A percentile compares a stretch with the other conserved stretches of the same genome.
Evolutionary conservation across 2,888 invertebrate genomes (phyloP).

Genomic region (Spicauda simplicius): DNA sequence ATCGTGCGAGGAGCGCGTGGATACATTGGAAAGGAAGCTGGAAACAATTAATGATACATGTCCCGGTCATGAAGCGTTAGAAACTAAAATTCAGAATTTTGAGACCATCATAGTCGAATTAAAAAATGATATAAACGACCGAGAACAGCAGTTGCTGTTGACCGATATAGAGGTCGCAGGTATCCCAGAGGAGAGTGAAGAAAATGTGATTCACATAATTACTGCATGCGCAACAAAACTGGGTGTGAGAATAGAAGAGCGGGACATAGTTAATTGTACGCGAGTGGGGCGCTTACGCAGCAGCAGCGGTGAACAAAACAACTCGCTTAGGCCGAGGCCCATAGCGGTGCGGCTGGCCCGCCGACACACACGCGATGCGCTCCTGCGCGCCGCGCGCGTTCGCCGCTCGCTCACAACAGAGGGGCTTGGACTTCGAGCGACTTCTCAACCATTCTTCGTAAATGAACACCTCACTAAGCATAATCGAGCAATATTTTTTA

Average conservation of each 20-base stretch:
- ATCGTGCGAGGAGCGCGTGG: background rate
- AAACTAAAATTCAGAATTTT: background rate
- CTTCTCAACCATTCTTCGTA: too few relatives aligned
- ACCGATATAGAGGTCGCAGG: slow-evolving; percentile 39
- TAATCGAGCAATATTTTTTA: too few relatives aligned
- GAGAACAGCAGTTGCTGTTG: slow-evolving; percentile 35
- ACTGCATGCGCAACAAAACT: slow-evolving; percentile 34
- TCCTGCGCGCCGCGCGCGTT: background rate
- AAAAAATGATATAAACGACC: slow-evolving; percentile 33
- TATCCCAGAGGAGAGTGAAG: slow-evolving; percentile 33
- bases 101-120: slow-evolving; percentile 3
- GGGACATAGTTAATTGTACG: too few relatives aligned
- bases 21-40: background rate
- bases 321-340: background rate
- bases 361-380: too few relatives aligned
- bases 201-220: slow-evolving; percentile 30
- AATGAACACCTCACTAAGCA: background rate
- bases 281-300: background rate
- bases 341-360: too few relatives aligned
- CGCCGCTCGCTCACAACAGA: background rate
- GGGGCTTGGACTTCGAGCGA: too few relatives aligned
- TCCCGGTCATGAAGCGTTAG: background rate
- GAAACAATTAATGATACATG: background rate
- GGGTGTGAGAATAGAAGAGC: slow-evolving; percentile 33
- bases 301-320: too few relatives aligned